Evolutionary conservation across 2,113 vertebrate species (phyloP).

Genomic region (Monarcha castaneiventris): DNA sequence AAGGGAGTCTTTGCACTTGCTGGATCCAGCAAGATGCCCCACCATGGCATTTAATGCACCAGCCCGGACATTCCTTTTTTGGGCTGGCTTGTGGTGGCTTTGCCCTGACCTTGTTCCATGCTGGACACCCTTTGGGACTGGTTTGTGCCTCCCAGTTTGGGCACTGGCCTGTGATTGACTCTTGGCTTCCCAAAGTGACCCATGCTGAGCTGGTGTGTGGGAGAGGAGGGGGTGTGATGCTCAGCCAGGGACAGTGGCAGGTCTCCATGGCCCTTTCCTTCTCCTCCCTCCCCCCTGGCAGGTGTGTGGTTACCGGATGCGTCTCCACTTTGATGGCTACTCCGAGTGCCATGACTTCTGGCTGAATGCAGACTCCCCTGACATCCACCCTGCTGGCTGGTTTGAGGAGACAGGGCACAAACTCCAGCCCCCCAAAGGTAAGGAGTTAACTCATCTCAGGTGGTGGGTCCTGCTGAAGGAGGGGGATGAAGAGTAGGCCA

Average conservation of each 20-base stretch:
- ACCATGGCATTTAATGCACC: not conserved
- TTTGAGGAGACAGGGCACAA: conserved; percentile 94
- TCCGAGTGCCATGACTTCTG: conserved; percentile 98
- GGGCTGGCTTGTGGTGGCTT: not conserved
- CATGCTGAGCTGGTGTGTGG: not conserved
- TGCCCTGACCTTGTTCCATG: not conserved
- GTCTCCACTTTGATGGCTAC: conserved; percentile 96
- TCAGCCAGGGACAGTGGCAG: not conserved
- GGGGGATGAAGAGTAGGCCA: not conserved
- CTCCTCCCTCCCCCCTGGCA: conserved; percentile 39
- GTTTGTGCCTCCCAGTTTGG: not conserved
- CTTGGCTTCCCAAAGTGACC: not conserved
- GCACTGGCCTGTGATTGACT: not conserved
- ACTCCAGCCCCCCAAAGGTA: conserved; percentile 95
- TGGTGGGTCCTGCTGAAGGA: not conserved
- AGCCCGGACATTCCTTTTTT: not conserved
- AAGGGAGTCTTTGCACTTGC: not conserved
- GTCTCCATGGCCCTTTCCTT: not conserved
- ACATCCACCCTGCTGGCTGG: conserved; percentile 94
- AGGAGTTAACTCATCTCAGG: not conserved
- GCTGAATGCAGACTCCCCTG: conserved; percentile 92
- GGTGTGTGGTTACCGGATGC: conserved; percentile 93
- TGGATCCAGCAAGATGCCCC: not conserved
- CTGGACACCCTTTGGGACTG: not conserved
- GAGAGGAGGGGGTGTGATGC: not conserved